Conservation (phyloP, 2,888 invertebrate genomes). For the Tinea pellionella region DNA sequence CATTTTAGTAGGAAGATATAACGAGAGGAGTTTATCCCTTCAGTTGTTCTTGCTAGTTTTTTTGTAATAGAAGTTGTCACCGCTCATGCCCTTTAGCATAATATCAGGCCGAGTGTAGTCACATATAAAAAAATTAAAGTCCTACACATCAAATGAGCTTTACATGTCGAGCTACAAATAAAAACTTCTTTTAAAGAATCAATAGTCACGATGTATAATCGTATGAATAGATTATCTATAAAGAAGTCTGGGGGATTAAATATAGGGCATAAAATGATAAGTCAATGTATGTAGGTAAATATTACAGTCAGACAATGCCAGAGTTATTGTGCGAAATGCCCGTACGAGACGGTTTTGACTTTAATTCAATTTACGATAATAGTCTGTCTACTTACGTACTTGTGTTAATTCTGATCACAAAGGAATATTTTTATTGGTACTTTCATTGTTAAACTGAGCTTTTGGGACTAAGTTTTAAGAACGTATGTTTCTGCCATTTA, state of each 20-base stretch:
- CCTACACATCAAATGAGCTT: too few species aligned
- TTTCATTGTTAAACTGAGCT: background rate
- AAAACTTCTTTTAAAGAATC: too few species aligned
- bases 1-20: too few species aligned
- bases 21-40: too few species aligned
- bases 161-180: too few species aligned
- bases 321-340: background rate
- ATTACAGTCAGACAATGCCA: background rate
- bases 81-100: too few species aligned
- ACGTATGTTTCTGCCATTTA: too few species aligned
- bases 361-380: slow-evolving; percentile 6
- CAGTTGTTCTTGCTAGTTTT: too few species aligned
- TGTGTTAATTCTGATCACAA: slow-evolving; percentile 6
- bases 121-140: too few species aligned
- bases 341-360: background rate
- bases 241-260: background rate
- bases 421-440: background rate
- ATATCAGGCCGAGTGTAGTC: too few species aligned
- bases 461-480: too few species aligned
- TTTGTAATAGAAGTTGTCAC: too few species aligned
- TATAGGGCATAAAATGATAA: background rate
- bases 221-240: background rate
- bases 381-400: background rate
- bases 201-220: background rate
- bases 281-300: background rate